Conservation (phyloP, 1,140 invertebrate species). For the Bursaphelenchus mucronatus region DNA sequence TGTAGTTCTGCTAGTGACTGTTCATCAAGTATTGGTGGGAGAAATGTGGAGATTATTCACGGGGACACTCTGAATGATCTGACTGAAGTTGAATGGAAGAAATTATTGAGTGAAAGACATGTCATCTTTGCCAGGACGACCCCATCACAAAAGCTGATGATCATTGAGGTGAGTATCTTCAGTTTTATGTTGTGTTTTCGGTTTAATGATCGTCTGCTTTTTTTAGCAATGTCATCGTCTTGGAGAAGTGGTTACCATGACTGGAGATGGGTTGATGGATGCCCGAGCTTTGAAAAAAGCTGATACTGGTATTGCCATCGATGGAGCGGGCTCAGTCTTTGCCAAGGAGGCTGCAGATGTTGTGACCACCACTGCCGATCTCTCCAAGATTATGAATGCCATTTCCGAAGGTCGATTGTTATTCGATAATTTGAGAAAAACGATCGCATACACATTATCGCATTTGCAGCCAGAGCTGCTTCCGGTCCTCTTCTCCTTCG, state of each 20-base stretch:
- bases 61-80: slow-evolving; percentile 30
- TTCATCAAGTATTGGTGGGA: neutral
- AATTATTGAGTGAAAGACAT: slow-evolving; percentile 62
- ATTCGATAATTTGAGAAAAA: slow-evolving; percentile 63
- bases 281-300: slow-evolving; percentile 75
- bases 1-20: neutral
- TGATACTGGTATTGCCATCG: slow-evolving; percentile 67
- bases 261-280: slow-evolving; percentile 78
- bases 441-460: slow-evolving; percentile 60
- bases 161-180: slow-evolving; percentile 69
- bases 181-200: no score
- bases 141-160: slow-evolving; percentile 75
- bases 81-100: slow-evolving; percentile 19
- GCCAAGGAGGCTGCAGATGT: slow-evolving; percentile 64
- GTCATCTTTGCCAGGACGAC: slow-evolving; percentile 79
- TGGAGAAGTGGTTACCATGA: slow-evolving; percentile 70
- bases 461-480: slow-evolving; percentile 58
- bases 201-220: neutral
- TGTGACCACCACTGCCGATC: slow-evolving; percentile 34
- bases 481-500: slow-evolving; percentile 57
- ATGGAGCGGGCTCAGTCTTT: slow-evolving; percentile 68
- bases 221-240: slow-evolving; percentile 33
- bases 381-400: slow-evolving; percentile 38
- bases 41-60: slow-evolving; percentile 23
- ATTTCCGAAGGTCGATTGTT: slow-evolving; percentile 58